Conservation (phyloP, 2,797 vertebrate genomes). For the Uromys caudimaculatus region DNA sequence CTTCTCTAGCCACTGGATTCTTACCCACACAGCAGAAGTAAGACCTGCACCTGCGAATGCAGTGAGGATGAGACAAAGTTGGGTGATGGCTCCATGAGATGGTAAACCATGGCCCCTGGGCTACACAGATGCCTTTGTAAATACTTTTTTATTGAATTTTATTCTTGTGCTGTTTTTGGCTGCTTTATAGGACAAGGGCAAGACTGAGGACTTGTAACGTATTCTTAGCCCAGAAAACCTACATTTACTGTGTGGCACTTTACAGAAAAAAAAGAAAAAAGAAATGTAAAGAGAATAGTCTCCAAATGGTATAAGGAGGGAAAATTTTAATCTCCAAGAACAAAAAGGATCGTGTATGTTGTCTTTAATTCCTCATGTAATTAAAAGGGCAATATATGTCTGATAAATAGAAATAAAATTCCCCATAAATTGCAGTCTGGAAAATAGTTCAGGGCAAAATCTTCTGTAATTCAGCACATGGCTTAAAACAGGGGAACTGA, state of each 20-base stretch:
- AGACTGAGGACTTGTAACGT: neutral
- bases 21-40: neutral
- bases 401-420: constrained; percentile 29
- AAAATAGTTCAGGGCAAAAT: constrained; percentile 1
- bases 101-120: neutral
- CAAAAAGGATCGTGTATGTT: neutral
- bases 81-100: neutral
- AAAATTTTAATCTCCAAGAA: constrained; percentile 27
- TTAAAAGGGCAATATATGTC: neutral
- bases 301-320: constrained; percentile 2
- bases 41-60: neutral
- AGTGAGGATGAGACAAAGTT: neutral
- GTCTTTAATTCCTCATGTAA: neutral
- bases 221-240: neutral
- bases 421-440: neutral
- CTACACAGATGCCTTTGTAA: neutral
- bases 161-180: neutral
- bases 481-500: neutral
- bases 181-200: neutral
- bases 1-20: neutral
- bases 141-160: neutral
- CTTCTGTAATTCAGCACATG: neutral
- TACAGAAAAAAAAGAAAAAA: neutral
- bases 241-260: neutral
- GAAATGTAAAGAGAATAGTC: constrained; percentile 5